phyloP scores from a whole-genome alignment of 2,797 vertebrate species.

The Synaphobranchus kaupii region DNA sequence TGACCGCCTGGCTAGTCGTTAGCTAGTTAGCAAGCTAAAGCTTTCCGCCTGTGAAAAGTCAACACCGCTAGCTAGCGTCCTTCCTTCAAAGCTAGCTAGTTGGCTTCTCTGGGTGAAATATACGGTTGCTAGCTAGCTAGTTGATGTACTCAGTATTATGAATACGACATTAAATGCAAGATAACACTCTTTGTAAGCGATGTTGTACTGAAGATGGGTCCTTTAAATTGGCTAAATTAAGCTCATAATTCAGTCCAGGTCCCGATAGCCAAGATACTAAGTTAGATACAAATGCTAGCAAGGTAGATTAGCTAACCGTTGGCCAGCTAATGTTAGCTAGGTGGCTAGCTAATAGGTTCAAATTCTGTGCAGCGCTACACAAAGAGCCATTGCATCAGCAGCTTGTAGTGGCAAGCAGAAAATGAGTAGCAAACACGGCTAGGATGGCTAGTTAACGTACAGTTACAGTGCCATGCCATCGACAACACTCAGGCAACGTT shows the following conservation, averaged over 20 bases:
- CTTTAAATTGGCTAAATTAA: neutral
- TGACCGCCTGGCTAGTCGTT: neutral
- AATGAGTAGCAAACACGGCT: too few species aligned
- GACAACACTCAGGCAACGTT: neutral
- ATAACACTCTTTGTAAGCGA: neutral
- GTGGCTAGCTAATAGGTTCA: conserved; percentile 49
- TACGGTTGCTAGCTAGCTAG: neutral
- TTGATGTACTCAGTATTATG: neutral
- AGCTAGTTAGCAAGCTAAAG: conserved; percentile 7
- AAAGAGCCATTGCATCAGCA: conserved; percentile 70
- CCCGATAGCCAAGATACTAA: conserved; percentile 33
- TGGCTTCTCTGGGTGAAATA: neutral
- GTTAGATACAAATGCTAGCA: neutral
- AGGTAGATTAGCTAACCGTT: conserved; percentile 44
- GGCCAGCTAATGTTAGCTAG: conserved; percentile 31
- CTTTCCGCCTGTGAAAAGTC: neutral
- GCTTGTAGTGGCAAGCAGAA: conserved; percentile 13
- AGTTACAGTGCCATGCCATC: neutral
- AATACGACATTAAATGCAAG: neutral
- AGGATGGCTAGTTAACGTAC: neutral
- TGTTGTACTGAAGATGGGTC: too few species aligned
- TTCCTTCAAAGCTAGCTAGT: neutral
- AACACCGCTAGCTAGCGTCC: neutral
- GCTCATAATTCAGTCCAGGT: conserved; percentile 20
- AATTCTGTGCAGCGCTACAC: conserved; percentile 56